Conservation (phyloP, 2,888 invertebrate genomes). For the Heliothis peltigera region DNA sequence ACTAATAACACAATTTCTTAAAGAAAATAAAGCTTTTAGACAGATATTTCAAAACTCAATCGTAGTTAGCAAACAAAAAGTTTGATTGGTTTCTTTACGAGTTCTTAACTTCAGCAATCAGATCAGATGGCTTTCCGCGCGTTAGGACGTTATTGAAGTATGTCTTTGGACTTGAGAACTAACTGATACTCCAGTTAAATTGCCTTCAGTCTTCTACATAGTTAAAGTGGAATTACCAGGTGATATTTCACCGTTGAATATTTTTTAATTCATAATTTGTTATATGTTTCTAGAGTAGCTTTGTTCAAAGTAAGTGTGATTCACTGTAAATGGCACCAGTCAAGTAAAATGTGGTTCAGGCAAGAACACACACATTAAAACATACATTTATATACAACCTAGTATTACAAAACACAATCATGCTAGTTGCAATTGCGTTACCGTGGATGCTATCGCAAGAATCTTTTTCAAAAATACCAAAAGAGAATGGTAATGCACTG, state of each 20-base stretch:
- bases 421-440: slow-evolving; percentile 13
- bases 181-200: slow-evolving; percentile 11
- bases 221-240: not conserved
- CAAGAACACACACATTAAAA: too few relatives aligned
- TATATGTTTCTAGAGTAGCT: not conserved
- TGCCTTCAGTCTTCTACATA: slow-evolving; percentile 2
- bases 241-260: not conserved
- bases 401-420: slow-evolving; percentile 32
- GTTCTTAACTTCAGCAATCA: slow-evolving; percentile 47
- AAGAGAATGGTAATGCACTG: slow-evolving; percentile 32
- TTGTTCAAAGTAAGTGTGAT: not conserved
- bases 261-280: not conserved
- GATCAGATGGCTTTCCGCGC: slow-evolving; percentile 39
- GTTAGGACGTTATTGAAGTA: slow-evolving; percentile 21
- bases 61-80: slow-evolving; percentile 58
- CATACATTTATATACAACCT: not conserved
- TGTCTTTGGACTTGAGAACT: slow-evolving; percentile 10
- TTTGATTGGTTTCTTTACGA: slow-evolving; percentile 57
- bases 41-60: slow-evolving; percentile 52
- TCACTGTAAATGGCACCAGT: not conserved
- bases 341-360: too few relatives aligned
- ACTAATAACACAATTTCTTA: slow-evolving; percentile 26
- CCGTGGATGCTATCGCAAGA: slow-evolving; percentile 23
- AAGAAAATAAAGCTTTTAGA: slow-evolving; percentile 15
- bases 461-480: slow-evolving; percentile 31